Conservation (phyloP, 2,113 vertebrate species). For the Leucopsar rothschildi region DNA sequence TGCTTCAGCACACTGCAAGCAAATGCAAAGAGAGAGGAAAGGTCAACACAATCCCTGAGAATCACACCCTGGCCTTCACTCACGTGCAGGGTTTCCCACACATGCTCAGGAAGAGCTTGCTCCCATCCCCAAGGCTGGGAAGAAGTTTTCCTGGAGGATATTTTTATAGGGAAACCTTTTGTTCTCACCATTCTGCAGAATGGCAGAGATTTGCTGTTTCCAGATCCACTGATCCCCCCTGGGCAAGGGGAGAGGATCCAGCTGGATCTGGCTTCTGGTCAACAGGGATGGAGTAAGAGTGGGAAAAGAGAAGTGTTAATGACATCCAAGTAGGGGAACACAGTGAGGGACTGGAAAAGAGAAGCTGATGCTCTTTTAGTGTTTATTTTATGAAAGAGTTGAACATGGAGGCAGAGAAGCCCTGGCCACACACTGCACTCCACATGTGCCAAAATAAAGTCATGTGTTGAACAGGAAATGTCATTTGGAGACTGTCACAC, state of each 20-base stretch:
- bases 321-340: not conserved
- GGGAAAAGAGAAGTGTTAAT: not conserved
- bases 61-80: not conserved
- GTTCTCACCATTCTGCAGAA: not conserved
- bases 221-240: constrained; percentile 10
- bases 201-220: not conserved
- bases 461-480: not conserved
- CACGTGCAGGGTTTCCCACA: not conserved
- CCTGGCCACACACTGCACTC: not conserved
- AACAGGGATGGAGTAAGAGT: not conserved
- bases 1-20: constrained; percentile 90
- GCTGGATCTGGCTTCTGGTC: constrained; percentile 8
- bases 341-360: not conserved
- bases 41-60: not conserved
- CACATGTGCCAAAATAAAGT: constrained; percentile 28
- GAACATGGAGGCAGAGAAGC: not conserved
- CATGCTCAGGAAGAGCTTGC: constrained; percentile 8
- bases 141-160: constrained; percentile 2
- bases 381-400: not conserved
- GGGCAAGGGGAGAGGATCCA: not conserved
- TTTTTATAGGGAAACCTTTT: not conserved
- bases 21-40: constrained; percentile 29
- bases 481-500: not conserved
- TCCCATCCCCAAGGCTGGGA: not conserved
- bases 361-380: not conserved